Evolutionary conservation across 2,888 invertebrate genomes (phyloP).

Genomic region (Hemaris fuciformis): DNA sequence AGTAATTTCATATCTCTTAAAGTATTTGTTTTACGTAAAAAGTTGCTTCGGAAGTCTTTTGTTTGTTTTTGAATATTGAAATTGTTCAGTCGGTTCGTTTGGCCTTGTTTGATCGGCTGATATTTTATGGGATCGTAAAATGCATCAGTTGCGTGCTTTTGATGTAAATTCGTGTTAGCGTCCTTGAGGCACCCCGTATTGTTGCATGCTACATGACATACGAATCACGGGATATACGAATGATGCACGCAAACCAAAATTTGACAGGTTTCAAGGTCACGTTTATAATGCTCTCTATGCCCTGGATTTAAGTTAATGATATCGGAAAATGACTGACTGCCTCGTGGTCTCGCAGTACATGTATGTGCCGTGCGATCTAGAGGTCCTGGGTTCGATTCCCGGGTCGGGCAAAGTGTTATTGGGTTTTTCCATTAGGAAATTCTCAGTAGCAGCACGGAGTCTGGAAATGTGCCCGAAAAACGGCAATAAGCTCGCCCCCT

Average conservation of each 20-base stretch:
- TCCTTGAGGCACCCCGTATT: slow-evolving; percentile 23
- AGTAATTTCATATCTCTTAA: background rate
- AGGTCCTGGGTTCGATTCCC: too few relatives aligned
- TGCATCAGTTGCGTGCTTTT: slow-evolving; percentile 10
- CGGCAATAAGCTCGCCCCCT: too few relatives aligned
- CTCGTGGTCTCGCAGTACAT: too few relatives aligned
- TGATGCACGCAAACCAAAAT: slow-evolving; percentile 32
- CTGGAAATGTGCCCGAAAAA: too few relatives aligned
- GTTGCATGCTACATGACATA: slow-evolving; percentile 33
- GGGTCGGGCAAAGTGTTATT: too few relatives aligned
- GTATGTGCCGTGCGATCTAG: too few relatives aligned
- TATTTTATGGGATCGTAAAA: slow-evolving; percentile 2
- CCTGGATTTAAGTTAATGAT: background rate
- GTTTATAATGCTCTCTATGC: background rate
- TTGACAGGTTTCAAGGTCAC: background rate
- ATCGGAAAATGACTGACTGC: too few relatives aligned
- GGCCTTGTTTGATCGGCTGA: background rate
- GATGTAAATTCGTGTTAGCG: slow-evolving; percentile 18
- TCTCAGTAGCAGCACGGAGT: too few relatives aligned
- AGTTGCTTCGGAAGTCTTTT: too few relatives aligned
- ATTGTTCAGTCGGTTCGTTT: background rate
- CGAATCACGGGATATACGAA: slow-evolving; percentile 31
- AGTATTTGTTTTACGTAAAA: background rate
- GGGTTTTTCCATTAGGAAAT: too few relatives aligned
- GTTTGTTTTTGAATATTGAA: background rate